Evolutionary conservation across 2,113 vertebrate genomes (phyloP).

Genomic region (Scomber colias): DNA sequence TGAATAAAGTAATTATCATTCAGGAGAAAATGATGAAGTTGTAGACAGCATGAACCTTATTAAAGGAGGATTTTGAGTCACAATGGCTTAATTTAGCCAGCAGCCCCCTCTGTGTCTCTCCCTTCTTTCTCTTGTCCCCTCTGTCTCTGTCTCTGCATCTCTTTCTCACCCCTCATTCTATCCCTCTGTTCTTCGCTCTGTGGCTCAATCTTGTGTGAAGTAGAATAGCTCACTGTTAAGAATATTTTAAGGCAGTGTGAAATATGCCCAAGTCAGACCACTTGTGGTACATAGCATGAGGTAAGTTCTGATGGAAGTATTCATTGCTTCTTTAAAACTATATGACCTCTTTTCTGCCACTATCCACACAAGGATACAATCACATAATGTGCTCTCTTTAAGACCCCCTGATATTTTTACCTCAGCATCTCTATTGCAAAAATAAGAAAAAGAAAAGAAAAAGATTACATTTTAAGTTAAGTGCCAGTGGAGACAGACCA

Average conservation of each 20-base stretch:
- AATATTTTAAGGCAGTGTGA: constrained; percentile 65
- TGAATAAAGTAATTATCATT: constrained; percentile 99
- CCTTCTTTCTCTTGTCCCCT: constrained; percentile 64
- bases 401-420: neutral
- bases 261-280: constrained; percentile 58
- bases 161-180: constrained; percentile 56
- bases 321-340: constrained; percentile 42
- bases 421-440: constrained; percentile 9
- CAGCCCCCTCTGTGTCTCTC: constrained; percentile 86
- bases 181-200: constrained; percentile 59
- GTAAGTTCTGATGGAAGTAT: constrained; percentile 34
- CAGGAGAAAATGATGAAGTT: constrained; percentile 99
- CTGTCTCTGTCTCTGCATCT: constrained; percentile 46
- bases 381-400: constrained; percentile 29
- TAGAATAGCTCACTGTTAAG: constrained; percentile 57
- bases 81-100: constrained; percentile 99
- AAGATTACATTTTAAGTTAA: neutral
- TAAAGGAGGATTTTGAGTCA: constrained; percentile 99
- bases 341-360: neutral
- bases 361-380: neutral
- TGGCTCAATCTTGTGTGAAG: constrained; percentile 74
- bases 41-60: constrained; percentile 99
- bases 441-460: neutral
- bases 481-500: constrained; percentile 1
- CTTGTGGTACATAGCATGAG: constrained; percentile 50